Evolutionary conservation across 2,797 vertebrate species (phyloP).

Genomic region (Poecilia picta): DNA sequence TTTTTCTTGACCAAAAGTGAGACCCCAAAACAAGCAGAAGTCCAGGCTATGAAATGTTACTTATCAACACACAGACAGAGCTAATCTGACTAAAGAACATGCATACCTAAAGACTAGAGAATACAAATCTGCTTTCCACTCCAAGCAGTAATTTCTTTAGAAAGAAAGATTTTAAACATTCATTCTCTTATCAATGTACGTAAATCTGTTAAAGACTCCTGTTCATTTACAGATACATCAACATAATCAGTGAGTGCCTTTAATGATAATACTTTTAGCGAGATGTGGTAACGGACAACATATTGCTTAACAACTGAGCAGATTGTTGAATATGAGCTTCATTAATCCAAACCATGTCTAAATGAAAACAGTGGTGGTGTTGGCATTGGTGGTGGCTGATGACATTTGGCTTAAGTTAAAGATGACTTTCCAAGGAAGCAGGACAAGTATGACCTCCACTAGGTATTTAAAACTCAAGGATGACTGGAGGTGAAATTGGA

Average conservation of each 20-base stretch:
- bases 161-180: background rate
- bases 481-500: background rate
- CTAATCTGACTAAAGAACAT: background rate
- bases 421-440: background rate
- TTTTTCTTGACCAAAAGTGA: background rate
- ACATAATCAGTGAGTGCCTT: slow-evolving; percentile 1
- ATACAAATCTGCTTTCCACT: background rate
- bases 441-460: background rate
- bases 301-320: background rate
- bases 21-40: background rate
- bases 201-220: background rate
- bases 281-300: background rate
- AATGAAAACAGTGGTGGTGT: background rate
- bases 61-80: background rate
- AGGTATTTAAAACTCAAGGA: background rate
- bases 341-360: background rate
- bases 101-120: background rate
- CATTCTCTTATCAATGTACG: background rate
- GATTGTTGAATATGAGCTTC: background rate
- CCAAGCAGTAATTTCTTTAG: background rate
- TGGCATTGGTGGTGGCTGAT: background rate
- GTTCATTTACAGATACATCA: background rate
- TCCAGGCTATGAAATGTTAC: background rate
- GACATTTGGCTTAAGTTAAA: background rate
- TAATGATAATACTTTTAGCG: background rate